Base-by-base conservation (phyloP, 2,113 vertebrate species). In the Ameiurus melas region DNA sequence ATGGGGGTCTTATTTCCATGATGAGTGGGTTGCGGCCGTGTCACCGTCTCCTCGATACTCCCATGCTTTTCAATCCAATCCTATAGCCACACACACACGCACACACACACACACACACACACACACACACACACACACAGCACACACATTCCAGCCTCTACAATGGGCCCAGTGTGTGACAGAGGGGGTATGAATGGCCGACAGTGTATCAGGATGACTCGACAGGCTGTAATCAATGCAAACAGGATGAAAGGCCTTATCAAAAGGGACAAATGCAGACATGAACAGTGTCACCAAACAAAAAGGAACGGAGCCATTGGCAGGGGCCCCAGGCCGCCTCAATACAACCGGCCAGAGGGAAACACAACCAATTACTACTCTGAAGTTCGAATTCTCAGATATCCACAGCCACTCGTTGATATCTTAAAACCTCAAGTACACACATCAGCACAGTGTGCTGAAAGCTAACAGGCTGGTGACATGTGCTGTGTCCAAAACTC, bases 201-300 rank as follows among this genome's bases (percentile, higher is more conserved):
- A 92, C 90, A 94, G 92, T 94, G 93, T 94, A 94, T 94, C 91
- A 78, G 93, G 89, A 93, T 95, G 94, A 95, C 93, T 95, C 92
- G 95, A 94, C 93, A 92, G 93, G 90, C 93, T 89, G 93, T 94
- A 94, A 94, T 95, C 95, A 94, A 95, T 94, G 93, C 93, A 93
- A 94, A 94, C 92, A 94, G 93, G 92, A 95, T 94, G 93, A 94
- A 93, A 93, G 92, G 91, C 90, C 89, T 95, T 92, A 95, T 95
- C 93, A 94, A 93, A 93, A 92, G 89, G 92, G 93, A 93, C 92
- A 93, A 95, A 94, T 91, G 92, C 93, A 94, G 93, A 94, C 93
- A 93, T 88, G 92, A 96, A 92, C 88, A 93, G 90, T 89, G 90
- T 93, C 91, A 91, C 92, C 86, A 93, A 94, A 95, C 90, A 94